Percentiles rank a stretch among this genome's conserved stretches.
These are phyloP conservation scores for Zoroaster sp. DNA, from an alignment of 53 echinoderm and acorn worm species.

Conservation along the genomic window DNA sequence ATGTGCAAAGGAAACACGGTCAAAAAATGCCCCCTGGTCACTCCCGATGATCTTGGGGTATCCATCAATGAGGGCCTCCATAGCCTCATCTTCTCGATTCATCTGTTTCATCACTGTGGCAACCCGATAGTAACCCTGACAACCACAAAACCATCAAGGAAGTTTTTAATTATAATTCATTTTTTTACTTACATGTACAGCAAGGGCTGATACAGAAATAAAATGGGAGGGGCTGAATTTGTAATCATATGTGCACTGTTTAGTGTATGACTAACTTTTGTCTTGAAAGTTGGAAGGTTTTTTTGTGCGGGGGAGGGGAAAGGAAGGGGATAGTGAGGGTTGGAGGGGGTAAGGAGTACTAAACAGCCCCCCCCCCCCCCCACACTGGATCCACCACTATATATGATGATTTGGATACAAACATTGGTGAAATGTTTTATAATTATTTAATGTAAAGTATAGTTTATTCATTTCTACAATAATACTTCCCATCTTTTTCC, in stretches of 20 bases:
- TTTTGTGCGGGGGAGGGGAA: not conserved
- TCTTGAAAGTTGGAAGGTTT: not conserved
- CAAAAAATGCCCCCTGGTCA: not conserved
- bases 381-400: no score
- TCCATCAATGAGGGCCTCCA: constrained; percentile 56
- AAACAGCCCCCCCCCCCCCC: no score
- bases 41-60: constrained; percentile 16
- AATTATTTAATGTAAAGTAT: no score
- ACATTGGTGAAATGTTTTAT: no score
- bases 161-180: not conserved
- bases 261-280: not conserved
- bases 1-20: constrained; percentile 5
- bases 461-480: no score
- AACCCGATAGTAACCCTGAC: constrained; percentile 59
- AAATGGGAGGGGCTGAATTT: not conserved
- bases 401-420: no score
- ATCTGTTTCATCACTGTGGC: constrained; percentile 33
- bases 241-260: not conserved
- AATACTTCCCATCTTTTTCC: no score
- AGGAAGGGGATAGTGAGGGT: no score
- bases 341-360: no score
- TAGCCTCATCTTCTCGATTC: constrained; percentile 14
- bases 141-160: not conserved
- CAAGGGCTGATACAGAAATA: not conserved
- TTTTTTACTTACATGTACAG: not conserved